Percentiles rank a stretch among this genome's conserved stretches.
Conservation (phyloP, 1,140 invertebrate genomes). For the Drosophila tristis region DNA sequence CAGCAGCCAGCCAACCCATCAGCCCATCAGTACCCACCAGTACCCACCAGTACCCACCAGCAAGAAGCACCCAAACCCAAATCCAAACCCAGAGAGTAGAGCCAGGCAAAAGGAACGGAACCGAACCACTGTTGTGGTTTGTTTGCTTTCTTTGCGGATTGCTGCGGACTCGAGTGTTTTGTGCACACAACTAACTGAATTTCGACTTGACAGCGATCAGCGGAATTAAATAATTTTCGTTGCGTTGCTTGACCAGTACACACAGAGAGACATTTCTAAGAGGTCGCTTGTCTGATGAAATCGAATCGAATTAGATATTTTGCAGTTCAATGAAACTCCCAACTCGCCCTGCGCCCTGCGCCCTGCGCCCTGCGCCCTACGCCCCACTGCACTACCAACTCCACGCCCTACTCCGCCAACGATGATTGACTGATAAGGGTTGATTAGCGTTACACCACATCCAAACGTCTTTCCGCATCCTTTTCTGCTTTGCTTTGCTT, state of each 20-base stretch:
- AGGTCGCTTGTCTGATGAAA: conserved; percentile 23
- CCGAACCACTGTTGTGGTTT: neutral
- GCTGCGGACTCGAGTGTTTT: neutral
- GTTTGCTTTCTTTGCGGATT: conserved; percentile 1
- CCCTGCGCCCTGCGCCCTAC: too few relatives aligned
- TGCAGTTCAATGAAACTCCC: conserved; percentile 51
- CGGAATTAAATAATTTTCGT: conserved; percentile 55
- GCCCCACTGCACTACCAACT: too few relatives aligned
- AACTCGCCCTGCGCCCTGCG: too few relatives aligned
- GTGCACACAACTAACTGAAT: conserved; percentile 41
- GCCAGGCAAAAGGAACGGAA: too few relatives aligned
- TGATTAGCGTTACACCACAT: conserved; percentile 40
- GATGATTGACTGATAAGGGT: conserved; percentile 64
- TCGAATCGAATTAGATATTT: conserved; percentile 52
- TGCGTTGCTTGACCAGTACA: neutral
- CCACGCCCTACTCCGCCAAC: too few relatives aligned
- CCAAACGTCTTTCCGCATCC: neutral
- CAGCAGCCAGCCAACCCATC: neutral
- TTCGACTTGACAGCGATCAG: conserved; percentile 62
- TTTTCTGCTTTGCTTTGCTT: conserved; percentile 23
- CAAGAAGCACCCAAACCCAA: conserved; percentile 1
- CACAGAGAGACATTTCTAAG: conserved; percentile 1
- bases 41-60: neutral
- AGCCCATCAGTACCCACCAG: neutral
- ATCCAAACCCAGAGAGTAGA: neutral